These are phyloP conservation scores for Cuniculus paca DNA, from an alignment of 2,797 vertebrate genomes.

Conservation along the genomic window DNA sequence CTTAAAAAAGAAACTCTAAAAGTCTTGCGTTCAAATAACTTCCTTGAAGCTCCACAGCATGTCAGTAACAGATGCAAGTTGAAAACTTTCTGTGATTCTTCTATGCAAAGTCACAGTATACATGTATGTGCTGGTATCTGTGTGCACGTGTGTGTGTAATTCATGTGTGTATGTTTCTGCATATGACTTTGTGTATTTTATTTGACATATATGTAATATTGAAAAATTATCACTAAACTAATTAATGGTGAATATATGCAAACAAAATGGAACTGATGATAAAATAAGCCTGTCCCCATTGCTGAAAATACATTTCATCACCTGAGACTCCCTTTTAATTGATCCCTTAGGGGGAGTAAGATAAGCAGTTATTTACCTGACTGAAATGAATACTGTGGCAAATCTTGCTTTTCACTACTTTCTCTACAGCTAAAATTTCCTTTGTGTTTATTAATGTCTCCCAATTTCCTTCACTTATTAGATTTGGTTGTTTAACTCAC, in stretches of 20 bases:
- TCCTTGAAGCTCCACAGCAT: neutral
- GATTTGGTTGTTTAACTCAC: slow-evolving; percentile 71
- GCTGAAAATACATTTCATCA: slow-evolving; percentile 78
- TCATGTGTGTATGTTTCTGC: neutral
- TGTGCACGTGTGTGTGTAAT: neutral
- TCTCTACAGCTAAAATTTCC: slow-evolving; percentile 72
- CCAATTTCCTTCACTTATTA: slow-evolving; percentile 82
- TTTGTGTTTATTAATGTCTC: slow-evolving; percentile 74
- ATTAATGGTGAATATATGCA: slow-evolving; percentile 50
- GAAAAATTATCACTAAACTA: slow-evolving; percentile 55
- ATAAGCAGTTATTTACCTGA: slow-evolving; percentile 83
- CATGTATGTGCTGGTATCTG: neutral
- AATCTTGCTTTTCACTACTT: slow-evolving; percentile 59
- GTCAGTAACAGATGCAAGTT: neutral
- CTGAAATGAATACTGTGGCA: slow-evolving; percentile 58
- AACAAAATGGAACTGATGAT: slow-evolving; percentile 47
- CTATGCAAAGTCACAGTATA: neutral
- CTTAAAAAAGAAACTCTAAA: slow-evolving; percentile 33
- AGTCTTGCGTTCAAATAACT: neutral
- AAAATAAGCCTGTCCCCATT: slow-evolving; percentile 71
- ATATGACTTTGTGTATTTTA: neutral
- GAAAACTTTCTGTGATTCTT: slow-evolving; percentile 17
- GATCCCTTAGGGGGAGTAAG: slow-evolving; percentile 73
- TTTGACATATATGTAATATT: neutral
- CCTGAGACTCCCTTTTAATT: slow-evolving; percentile 82